Percentiles rank a stretch among this genome's conserved stretches.
These are phyloP conservation scores for Drosophila parvula DNA, from an alignment of 1,140 invertebrate species.

Conservation along the genomic window DNA sequence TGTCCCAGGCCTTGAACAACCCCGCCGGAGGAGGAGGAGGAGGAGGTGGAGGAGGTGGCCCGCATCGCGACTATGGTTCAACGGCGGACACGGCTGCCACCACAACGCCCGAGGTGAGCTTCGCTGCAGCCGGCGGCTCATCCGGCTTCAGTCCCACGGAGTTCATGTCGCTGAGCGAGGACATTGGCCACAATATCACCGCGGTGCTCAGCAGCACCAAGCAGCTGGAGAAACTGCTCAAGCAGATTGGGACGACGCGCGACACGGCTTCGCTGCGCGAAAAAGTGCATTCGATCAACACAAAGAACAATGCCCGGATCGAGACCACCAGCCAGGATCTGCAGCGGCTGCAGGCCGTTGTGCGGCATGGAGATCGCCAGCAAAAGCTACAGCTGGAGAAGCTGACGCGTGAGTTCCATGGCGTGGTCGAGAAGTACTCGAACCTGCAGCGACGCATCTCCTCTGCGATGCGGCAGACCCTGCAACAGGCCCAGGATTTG, in stretches of 20 bases:
- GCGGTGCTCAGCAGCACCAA: conserved; percentile 89
- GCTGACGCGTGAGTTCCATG: conserved; percentile 91
- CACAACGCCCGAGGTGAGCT: conserved; percentile 87
- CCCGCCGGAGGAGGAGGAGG: conserved; percentile 38
- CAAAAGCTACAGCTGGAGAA: conserved; percentile 93
- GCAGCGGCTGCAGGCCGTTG: conserved; percentile 88
- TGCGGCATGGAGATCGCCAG: conserved; percentile 89
- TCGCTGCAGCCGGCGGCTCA: conserved; percentile 69
- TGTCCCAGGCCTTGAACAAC: conserved; percentile 75
- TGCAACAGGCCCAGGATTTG: conserved; percentile 85
- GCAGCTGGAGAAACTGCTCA: conserved; percentile 89
- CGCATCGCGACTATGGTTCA: conserved; percentile 85
- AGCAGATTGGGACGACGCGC: conserved; percentile 90
- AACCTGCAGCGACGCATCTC: conserved; percentile 91
- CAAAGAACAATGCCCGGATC: conserved; percentile 90
- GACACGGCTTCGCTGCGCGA: conserved; percentile 86
- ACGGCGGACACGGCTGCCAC: conserved; percentile 49
- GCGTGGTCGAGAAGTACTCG: conserved; percentile 91
- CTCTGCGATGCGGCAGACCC: conserved; percentile 90
- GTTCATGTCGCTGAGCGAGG: conserved; percentile 90
- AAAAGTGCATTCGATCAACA: conserved; percentile 89
- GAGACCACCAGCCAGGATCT: conserved; percentile 90
- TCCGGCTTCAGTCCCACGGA: conserved; percentile 89
- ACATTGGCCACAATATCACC: conserved; percentile 91
- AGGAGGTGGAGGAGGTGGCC: conserved; percentile 25